Evolutionary conservation across 2,797 vertebrate genomes (phyloP), one percentile per base, ranked within the genome.

Genomic region (Mycteria americana): DNA sequence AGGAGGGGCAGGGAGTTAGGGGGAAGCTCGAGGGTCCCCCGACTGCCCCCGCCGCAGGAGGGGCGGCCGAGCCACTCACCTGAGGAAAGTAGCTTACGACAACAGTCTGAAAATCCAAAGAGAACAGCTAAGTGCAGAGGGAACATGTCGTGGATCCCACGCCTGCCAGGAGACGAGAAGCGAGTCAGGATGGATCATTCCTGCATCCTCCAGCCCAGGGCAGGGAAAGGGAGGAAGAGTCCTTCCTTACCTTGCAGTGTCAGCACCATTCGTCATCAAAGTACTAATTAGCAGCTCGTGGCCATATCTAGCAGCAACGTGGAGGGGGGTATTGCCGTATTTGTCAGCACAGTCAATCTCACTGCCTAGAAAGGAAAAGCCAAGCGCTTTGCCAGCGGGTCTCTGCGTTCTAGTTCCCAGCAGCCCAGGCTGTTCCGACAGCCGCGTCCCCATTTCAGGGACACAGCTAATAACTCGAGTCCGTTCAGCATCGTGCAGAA

Each of bases 51-150:
- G 2, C 33, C 3, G 11, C 48, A 9, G 18, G 24, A 33, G 48
- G 35, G 54, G 56, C 1, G 0, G 28, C 18, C 1, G 3, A 15
- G 41, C 5, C 18, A 18, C 97, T 33, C 96, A 99, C 99, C 99
- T 99, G 99, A 99, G 98, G 99, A 99, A 98, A 99, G 99, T 98
- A 99, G 99, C 99, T 99, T 99, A 98, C 99, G 99, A 98, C 99
- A 99, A 98, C 99, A 99, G 99, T 99, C 99, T 98, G 99, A 99
- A 98, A 99, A 99, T 98, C 99, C 99, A 91, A 99, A 99, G 96
- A 99, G 99, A 98, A 99, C 99, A 93, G 99, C 99, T 98, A 99
- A 98, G 98, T 99, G 99, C 98, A 99, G 98, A 54, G 99, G 99
- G 97, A 99, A 99, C 99, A 99, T 99, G 97, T 99, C 99, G 85